A percentile compares a stretch with the other conserved stretches of the same genome.
phyloP scores from a whole-genome alignment of 2,113 vertebrate species.

The Crotalus tigris region DNA sequence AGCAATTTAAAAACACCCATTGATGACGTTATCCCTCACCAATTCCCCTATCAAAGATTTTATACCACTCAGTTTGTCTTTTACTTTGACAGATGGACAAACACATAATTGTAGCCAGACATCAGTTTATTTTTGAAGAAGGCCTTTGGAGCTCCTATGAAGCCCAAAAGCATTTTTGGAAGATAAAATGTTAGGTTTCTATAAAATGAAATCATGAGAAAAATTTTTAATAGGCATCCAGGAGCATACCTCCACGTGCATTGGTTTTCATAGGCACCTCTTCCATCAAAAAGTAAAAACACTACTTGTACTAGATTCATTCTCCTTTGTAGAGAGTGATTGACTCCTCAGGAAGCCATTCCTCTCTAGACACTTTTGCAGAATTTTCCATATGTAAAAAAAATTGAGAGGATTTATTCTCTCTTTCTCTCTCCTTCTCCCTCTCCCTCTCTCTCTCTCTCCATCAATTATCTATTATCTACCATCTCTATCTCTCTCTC shows the following conservation, averaged over 20 bases:
- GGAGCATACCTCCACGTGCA: not conserved
- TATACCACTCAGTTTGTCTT: not conserved
- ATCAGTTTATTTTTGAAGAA: not conserved
- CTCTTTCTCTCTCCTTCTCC: not conserved
- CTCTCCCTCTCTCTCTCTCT: not conserved
- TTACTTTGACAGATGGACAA: not conserved
- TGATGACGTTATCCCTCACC: not conserved
- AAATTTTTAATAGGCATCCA: not conserved
- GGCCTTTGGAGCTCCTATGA: not conserved
- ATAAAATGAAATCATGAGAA: not conserved
- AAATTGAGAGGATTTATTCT: not conserved
- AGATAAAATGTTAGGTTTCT: not conserved
- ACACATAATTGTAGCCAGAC: not conserved
- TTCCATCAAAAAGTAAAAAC: not conserved
- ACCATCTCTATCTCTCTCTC: too few relatives aligned
- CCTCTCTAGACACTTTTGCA: not conserved
- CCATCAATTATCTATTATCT: not conserved
- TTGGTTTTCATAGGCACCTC: not conserved
- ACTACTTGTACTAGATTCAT: not conserved
- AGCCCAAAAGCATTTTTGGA: not conserved
- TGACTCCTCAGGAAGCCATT: not conserved
- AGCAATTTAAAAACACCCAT: not conserved
- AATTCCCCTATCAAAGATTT: not conserved
- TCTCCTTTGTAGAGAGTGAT: not conserved
- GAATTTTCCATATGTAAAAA: not conserved